Conservation (phyloP, 2,888 invertebrate genomes). For the Trypoxylon attenuatum region DNA sequence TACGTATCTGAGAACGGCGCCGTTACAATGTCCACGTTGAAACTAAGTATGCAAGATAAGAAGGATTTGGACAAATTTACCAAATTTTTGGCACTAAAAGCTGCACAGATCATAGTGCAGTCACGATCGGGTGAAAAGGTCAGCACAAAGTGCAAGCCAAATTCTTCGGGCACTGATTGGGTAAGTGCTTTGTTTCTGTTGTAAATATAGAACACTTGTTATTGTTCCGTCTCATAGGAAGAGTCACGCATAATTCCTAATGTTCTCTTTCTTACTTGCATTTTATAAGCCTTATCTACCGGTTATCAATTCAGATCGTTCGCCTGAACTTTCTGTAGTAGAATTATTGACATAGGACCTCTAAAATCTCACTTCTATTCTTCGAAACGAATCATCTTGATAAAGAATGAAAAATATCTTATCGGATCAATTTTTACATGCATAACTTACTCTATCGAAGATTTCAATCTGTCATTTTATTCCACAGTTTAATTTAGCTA, state of each 20-base stretch:
- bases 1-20: background rate
- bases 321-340: too few species aligned
- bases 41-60: slow-evolving; percentile 78
- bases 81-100: slow-evolving; percentile 90
- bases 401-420: too few species aligned
- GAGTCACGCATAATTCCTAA: background rate
- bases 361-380: too few species aligned
- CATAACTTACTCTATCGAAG: too few species aligned
- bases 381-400: too few species aligned
- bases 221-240: background rate
- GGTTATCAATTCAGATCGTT: too few species aligned
- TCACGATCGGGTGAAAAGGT: slow-evolving; percentile 92
- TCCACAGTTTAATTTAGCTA: slow-evolving; percentile 89
- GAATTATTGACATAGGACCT: too few species aligned
- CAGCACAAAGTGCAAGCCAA: slow-evolving; percentile 85
- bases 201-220: slow-evolving; percentile 38
- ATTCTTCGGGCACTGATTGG: slow-evolving; percentile 89
- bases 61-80: slow-evolving; percentile 93
- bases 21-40: slow-evolving; percentile 70
- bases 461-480: slow-evolving; percentile 14
- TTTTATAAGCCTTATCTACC: too few species aligned
- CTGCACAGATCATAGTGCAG: slow-evolving; percentile 94
- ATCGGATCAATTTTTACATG: too few species aligned
- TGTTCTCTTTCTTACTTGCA: too few species aligned
- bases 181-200: slow-evolving; percentile 72